Percentiles rank a stretch among this genome's conserved stretches.
phyloP scores from a whole-genome alignment of 1,140 invertebrate species.

The Dendrolimus punctatus region DNA sequence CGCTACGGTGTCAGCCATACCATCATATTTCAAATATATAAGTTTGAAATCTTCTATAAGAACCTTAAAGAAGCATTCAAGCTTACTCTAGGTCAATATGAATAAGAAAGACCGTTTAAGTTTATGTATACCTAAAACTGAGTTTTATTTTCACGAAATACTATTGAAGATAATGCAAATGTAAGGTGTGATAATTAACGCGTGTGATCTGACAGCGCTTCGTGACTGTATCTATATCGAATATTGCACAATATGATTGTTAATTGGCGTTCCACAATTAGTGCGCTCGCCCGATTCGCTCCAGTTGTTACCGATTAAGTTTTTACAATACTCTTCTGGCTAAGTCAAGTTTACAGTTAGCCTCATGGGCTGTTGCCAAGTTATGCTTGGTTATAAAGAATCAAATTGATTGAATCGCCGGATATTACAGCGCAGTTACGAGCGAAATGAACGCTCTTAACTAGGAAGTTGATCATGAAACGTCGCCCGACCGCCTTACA shows the following conservation, averaged over 20 bases:
- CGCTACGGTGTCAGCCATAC: too few species aligned
- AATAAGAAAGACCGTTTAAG: too few species aligned
- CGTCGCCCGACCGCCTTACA: too few species aligned
- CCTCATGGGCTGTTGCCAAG: constrained; percentile 38
- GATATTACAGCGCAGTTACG: constrained; percentile 10
- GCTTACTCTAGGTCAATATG: too few species aligned
- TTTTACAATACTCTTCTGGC: constrained; percentile 46
- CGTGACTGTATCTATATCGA: constrained; percentile 37
- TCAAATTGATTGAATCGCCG: constrained; percentile 38
- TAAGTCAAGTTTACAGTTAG: constrained; percentile 61
- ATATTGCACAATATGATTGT: constrained; percentile 60
- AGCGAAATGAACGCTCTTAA: constrained; percentile 3
- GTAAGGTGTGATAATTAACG: background rate
- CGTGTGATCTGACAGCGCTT: constrained; percentile 15
- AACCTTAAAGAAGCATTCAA: too few species aligned
- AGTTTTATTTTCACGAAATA: background rate
- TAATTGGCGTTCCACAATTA: constrained; percentile 56
- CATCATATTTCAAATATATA: too few species aligned
- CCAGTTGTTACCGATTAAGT: constrained; percentile 66
- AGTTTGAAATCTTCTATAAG: too few species aligned
- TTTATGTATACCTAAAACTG: too few species aligned
- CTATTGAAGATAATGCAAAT: background rate
- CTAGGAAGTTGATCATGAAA: background rate
- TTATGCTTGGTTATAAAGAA: constrained; percentile 33
- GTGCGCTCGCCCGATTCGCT: constrained; percentile 57